Base-by-base conservation (phyloP, 2,888 invertebrate species). In the Zygaena filipendulae region DNA sequence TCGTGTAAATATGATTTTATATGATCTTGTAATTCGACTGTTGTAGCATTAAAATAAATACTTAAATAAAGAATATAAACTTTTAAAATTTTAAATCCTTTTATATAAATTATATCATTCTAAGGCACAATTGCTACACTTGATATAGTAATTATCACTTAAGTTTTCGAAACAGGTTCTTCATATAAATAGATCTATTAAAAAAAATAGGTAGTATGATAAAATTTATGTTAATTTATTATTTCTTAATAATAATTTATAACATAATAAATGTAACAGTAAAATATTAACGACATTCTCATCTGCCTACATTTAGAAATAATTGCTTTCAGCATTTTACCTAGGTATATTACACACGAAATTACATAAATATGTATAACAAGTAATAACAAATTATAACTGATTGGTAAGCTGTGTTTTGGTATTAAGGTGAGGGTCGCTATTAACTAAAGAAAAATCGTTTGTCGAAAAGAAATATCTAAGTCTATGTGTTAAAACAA, bases 341-440 rank as follows among this genome's bases (percentile, higher is more conserved):
- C 63, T 74, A n/a, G n/a, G n/a, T n/a, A 74, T 53, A 62, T 67
- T 75, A 74, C 41, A 59, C 50, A n/a, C n/a, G n/a, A n/a, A n/a
- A 57, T 60, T 67, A 71, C 59, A 69, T 58, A 66, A 67, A 71
- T 59, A 69, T 58, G 66, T 49, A 57, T 58, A 60, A 63, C 75
- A 75, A 79, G 72, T 75, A 74, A 79, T 58, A 63, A 62, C 59
- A 54, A 66, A 70, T 63, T 67, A 70, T 63, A 70, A 67, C 66
- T n/a, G n/a, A 74, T 71, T 79, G 79, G 79, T 79, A 79, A 79
- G 74, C 72, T 71, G 79, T 77, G 69, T 71, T 79, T 79, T 79
- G 79, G 79, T 79, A 77, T 79, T 66, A 64, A 71, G 67, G 71
- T 77, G 77, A 79, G 74, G 75, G 69, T 60, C 55, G 67, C 72